Percentiles rank a stretch among this genome's conserved stretches.
phyloP scores from a whole-genome alignment of 2,888 invertebrate genomes.

The Elmis aenea region DNA sequence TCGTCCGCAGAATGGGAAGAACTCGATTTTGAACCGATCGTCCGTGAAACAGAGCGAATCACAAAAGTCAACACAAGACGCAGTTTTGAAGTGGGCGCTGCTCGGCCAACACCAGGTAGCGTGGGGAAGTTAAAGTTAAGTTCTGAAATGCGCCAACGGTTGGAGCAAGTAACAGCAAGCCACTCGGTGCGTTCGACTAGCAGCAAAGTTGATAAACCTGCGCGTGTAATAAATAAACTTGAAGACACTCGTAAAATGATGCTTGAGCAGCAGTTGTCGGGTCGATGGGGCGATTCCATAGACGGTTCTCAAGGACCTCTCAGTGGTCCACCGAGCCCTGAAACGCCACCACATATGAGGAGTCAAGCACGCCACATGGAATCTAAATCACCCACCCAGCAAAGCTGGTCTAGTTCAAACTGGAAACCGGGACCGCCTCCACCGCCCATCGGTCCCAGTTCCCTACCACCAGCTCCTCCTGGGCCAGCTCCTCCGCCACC shows the following conservation, averaged over 20 bases:
- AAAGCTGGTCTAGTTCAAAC: constrained; percentile 43
- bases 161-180: constrained; percentile 84
- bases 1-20: constrained; percentile 76
- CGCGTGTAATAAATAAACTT: constrained; percentile 70
- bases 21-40: constrained; percentile 64
- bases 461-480: constrained; percentile 57
- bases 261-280: constrained; percentile 78
- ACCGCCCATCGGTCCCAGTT: constrained; percentile 55
- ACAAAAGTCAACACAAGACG: constrained; percentile 42
- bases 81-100: constrained; percentile 77
- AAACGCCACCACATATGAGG: constrained; percentile 32
- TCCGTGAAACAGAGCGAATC: constrained; percentile 32
- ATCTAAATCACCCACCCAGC: constrained; percentile 41
- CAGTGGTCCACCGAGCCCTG: constrained; percentile 39
- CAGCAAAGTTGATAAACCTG: constrained; percentile 63
- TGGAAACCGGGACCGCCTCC: constrained; percentile 56
- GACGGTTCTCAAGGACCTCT: constrained; percentile 40
- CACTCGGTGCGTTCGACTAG: constrained; percentile 78
- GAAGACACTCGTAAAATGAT: constrained; percentile 82
- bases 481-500: constrained; percentile 59
- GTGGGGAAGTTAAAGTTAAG: constrained; percentile 87
- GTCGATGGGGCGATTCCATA: constrained; percentile 57
- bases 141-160: constrained; percentile 84
- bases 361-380: constrained; percentile 40
- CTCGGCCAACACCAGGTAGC: constrained; percentile 78